Evolutionary conservation across 2,888 invertebrate species (phyloP).

Genomic region (Trichogramma evanescens): DNA sequence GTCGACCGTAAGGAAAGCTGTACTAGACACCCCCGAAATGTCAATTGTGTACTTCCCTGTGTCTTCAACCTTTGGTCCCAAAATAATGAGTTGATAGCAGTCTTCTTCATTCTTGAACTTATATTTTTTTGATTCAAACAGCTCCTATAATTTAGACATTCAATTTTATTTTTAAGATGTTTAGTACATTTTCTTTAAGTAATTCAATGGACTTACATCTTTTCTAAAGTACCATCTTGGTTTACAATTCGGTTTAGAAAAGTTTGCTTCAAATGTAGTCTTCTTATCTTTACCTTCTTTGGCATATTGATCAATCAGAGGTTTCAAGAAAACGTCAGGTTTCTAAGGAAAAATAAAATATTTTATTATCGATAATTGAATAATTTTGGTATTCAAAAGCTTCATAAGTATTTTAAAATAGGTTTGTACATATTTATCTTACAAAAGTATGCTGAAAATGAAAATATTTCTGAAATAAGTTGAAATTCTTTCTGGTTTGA

Average conservation of each 20-base stretch:
- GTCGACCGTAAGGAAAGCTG: slow-evolving; percentile 90
- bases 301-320: slow-evolving; percentile 86
- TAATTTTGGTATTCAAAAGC: neutral
- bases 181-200: neutral
- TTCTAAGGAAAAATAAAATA: slow-evolving; percentile 55
- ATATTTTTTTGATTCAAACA: slow-evolving; percentile 93
- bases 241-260: slow-evolving; percentile 92
- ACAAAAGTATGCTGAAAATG: slow-evolving; percentile 6
- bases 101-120: slow-evolving; percentile 92
- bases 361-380: neutral
- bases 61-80: slow-evolving; percentile 89
- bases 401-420: neutral
- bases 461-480: slow-evolving; percentile 10
- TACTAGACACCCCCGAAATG: slow-evolving; percentile 81
- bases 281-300: slow-evolving; percentile 96
- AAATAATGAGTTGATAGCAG: slow-evolving; percentile 82
- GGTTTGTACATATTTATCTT: neutral
- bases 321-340: slow-evolving; percentile 89
- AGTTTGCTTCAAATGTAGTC: slow-evolving; percentile 86
- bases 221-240: slow-evolving; percentile 88
- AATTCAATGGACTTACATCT: slow-evolving; percentile 63
- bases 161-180: neutral
- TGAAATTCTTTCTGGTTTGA: neutral
- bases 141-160: slow-evolving; percentile 59
- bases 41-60: slow-evolving; percentile 95